Evolutionary conservation across 2,113 vertebrate species (phyloP).

Genomic region (Propithecus coquereli): DNA sequence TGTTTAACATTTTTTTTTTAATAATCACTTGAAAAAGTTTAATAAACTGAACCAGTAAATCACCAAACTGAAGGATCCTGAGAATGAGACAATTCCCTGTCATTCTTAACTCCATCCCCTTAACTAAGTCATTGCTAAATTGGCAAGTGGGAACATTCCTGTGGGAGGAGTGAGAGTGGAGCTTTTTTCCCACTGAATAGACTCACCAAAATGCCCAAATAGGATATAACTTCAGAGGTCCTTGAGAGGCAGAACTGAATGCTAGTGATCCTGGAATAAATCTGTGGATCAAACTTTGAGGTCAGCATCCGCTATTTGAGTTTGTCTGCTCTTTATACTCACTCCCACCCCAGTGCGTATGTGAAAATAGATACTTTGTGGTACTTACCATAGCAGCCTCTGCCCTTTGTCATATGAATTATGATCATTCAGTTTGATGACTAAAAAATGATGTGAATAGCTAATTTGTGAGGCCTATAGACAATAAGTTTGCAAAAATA

Average conservation of each 20-base stretch:
- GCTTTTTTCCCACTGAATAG: too few species aligned
- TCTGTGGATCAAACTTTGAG: neutral
- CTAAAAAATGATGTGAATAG: too few species aligned
- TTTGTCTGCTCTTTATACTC: neutral
- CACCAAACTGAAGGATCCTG: neutral
- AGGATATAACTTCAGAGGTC: neutral
- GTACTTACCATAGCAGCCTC: too few species aligned
- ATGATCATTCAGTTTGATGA: too few species aligned
- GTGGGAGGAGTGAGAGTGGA: neutral
- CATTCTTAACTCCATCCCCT: neutral
- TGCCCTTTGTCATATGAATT: too few species aligned
- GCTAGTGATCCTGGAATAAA: neutral
- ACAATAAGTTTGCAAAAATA: too few species aligned
- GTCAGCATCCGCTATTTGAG: neutral
- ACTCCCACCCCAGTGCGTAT: too few species aligned
- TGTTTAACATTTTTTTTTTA: neutral
- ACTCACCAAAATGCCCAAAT: neutral
- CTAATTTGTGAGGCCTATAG: too few species aligned
- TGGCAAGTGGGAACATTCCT: too few species aligned
- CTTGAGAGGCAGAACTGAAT: neutral
- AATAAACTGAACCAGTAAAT: neutral
- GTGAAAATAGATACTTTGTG: too few species aligned
- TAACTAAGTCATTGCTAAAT: neutral
- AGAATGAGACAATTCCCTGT: neutral
- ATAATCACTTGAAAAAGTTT: neutral